Evolutionary conservation across 2,888 invertebrate genomes (phyloP).

Genomic region (Hoplodrina ambigua): DNA sequence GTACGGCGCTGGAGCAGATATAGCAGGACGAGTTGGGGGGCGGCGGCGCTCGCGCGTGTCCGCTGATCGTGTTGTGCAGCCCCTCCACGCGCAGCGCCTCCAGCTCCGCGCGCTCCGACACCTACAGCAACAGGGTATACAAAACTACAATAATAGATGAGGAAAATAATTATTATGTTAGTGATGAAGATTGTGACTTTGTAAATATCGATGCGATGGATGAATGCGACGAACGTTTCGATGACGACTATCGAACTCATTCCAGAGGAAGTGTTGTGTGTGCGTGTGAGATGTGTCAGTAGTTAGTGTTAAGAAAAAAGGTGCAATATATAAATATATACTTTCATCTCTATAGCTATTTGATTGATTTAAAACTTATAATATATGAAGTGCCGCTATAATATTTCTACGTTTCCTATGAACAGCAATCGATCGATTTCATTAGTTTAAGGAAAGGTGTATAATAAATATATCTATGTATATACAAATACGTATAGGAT

Average conservation of each 20-base stretch:
- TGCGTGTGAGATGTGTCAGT: constrained; percentile 72
- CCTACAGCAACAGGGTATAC: constrained; percentile 87
- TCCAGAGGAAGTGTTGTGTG: constrained; percentile 82
- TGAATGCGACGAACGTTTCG: constrained; percentile 76
- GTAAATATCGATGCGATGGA: constrained; percentile 77
- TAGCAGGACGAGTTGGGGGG: constrained; percentile 78
- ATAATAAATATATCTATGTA: constrained; percentile 39
- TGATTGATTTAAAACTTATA: constrained; percentile 44
- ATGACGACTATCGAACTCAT: constrained; percentile 79
- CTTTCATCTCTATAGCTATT: constrained; percentile 55
- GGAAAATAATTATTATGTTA: constrained; percentile 73
- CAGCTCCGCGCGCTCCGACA: constrained; percentile 75
- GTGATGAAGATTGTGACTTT: constrained; percentile 76
- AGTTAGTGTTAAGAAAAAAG: constrained; percentile 72
- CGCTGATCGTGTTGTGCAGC: constrained; percentile 84
- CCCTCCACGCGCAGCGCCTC: constrained; percentile 80
- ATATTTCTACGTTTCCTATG: constrained; percentile 56
- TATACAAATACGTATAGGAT: constrained; percentile 37
- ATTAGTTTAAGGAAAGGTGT: constrained; percentile 56
- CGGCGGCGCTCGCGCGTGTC: constrained; percentile 65
- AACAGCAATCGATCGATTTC: constrained; percentile 65
- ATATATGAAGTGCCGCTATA: constrained; percentile 58
- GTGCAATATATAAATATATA: constrained; percentile 76
- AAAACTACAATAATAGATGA: constrained; percentile 82
- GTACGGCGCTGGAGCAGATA: constrained; percentile 81